Percentiles rank a stretch among this genome's conserved stretches.
These are phyloP conservation scores for Ophthalmolycus amberensis DNA, from an alignment of 2,113 vertebrate species.

Conservation along the genomic window DNA sequence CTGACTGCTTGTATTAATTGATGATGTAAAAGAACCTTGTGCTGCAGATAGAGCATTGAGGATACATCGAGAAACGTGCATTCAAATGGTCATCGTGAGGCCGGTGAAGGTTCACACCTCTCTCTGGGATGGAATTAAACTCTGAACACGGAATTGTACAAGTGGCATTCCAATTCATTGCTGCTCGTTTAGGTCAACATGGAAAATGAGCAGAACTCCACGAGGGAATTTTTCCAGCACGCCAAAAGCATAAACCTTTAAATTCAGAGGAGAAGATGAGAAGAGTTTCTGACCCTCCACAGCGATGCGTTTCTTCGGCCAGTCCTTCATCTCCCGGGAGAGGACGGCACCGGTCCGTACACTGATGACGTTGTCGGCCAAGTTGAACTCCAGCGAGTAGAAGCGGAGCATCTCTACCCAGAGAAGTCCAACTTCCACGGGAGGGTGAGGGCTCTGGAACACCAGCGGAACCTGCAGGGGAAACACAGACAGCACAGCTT, in stretches of 20 bases:
- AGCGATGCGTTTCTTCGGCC: slow-evolving; percentile 95
- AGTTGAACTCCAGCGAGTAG: slow-evolving; percentile 92
- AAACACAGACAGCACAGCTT: neutral
- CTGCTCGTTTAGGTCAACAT: neutral
- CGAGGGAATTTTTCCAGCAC: neutral
- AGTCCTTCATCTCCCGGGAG: slow-evolving; percentile 92
- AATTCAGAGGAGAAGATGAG: neutral
- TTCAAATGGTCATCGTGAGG: too few relatives aligned
- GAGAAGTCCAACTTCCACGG: slow-evolving; percentile 86
- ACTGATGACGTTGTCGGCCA: slow-evolving; percentile 90
- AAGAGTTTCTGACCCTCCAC: slow-evolving; percentile 87
- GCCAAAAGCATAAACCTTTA: neutral
- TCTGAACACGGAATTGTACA: neutral
- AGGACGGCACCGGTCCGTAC: slow-evolving; percentile 87
- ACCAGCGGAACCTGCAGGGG: slow-evolving; percentile 85
- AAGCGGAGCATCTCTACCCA: slow-evolving; percentile 96
- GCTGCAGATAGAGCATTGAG: too few relatives aligned
- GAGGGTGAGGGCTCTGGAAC: slow-evolving; percentile 78
- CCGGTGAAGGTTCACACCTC: too few relatives aligned
- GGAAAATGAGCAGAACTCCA: neutral
- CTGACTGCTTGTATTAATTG: too few relatives aligned
- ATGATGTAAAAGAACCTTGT: too few relatives aligned
- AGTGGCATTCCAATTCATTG: neutral
- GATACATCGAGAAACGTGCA: too few relatives aligned
- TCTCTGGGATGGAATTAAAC: neutral